These are phyloP conservation scores for Hymenopus coronatus DNA, from an alignment of 2,888 invertebrate genomes.

Conservation along the genomic window DNA sequence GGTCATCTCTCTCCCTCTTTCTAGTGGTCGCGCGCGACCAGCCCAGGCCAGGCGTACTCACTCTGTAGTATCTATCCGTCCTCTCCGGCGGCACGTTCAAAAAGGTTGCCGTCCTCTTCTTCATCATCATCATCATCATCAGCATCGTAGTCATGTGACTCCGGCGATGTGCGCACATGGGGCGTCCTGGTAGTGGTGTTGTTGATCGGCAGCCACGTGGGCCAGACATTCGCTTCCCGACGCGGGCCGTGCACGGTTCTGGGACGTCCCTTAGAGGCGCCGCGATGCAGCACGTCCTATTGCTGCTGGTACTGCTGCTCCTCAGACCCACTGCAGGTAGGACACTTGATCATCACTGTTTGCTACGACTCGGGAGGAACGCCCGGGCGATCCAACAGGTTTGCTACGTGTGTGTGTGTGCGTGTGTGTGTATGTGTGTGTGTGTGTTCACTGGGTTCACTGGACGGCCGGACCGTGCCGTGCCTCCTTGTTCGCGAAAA, in stretches of 20 bases:
- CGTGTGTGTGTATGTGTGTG: background rate
- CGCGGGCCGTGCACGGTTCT: background rate
- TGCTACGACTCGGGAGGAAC: background rate
- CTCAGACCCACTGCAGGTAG: background rate
- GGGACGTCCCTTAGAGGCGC: background rate
- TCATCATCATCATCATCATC: background rate
- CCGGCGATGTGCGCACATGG: background rate
- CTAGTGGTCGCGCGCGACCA: background rate
- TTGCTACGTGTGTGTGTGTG: background rate
- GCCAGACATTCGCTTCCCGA: background rate
- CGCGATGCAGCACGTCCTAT: background rate
- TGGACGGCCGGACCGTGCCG: background rate
- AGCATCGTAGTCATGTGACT: background rate
- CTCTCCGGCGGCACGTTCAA: background rate
- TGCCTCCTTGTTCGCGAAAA: background rate
- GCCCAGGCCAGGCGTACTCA: background rate
- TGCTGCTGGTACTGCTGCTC: background rate
- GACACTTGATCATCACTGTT: background rate
- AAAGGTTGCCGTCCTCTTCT: background rate
- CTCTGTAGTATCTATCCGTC: background rate
- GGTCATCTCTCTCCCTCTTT: background rate
- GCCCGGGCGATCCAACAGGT: no score
- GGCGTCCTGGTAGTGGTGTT: background rate
- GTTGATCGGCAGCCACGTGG: background rate
- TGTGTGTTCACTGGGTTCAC: background rate